phyloP scores from a whole-genome alignment of 2,888 invertebrate genomes.

The Meghimatium bilineatum region DNA sequence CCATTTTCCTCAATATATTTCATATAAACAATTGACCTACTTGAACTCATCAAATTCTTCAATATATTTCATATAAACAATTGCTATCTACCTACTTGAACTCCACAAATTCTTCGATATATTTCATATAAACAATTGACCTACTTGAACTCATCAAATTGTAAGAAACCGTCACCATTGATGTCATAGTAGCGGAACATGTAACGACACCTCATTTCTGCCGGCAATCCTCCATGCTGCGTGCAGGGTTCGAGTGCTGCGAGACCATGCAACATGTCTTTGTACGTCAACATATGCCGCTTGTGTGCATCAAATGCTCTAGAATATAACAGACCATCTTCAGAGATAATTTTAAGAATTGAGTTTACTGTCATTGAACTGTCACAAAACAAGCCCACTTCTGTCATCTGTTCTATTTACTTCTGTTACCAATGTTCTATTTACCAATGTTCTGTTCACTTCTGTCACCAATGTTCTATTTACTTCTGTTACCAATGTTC shows the following conservation, averaged over 20 bases:
- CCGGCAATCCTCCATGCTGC: constrained; percentile 82
- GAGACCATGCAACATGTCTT: constrained; percentile 80
- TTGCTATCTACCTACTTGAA: constrained; percentile 79
- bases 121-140: constrained; percentile 25
- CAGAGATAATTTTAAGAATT: neutral
- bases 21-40: constrained; percentile 57
- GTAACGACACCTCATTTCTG: constrained; percentile 84
- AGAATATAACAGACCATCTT: constrained; percentile 37
- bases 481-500: no score
- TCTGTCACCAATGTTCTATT: no score
- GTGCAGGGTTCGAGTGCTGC: constrained; percentile 84
- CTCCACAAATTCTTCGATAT: constrained; percentile 79
- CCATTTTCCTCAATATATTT: no score
- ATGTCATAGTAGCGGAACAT: constrained; percentile 82
- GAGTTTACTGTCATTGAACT: no score
- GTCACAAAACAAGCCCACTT: no score
- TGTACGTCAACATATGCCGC: constrained; percentile 67
- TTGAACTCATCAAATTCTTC: constrained; percentile 81
- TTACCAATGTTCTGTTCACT: no score
- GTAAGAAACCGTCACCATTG: constrained; percentile 75
- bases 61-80: no score
- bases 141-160: constrained; percentile 81
- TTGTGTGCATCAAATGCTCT: constrained; percentile 75
- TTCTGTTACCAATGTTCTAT: no score
- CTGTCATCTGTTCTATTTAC: no score